phyloP scores from a whole-genome alignment of 2,797 vertebrate genomes.

The Acipenser oxyrinchus region DNA sequence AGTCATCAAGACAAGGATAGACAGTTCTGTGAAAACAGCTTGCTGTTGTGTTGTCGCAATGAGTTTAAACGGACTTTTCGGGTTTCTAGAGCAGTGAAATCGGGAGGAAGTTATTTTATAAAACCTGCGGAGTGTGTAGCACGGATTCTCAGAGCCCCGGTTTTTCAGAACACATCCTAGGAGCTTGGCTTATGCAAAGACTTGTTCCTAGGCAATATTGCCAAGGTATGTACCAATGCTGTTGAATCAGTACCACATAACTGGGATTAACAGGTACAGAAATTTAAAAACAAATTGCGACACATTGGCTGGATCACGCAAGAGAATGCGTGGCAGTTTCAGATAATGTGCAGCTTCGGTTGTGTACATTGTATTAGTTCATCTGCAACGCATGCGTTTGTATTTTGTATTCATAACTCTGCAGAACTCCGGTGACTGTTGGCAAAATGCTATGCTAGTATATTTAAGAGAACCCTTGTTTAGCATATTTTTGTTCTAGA shows the following conservation, averaged over 20 bases:
- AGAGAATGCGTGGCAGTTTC: no score
- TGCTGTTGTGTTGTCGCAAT: conserved; percentile 30
- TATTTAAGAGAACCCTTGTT: not conserved
- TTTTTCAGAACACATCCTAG: conserved; percentile 43
- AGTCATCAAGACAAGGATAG: no score
- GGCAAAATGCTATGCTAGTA: no score
- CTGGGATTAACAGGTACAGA: no score
- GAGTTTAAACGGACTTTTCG: conserved; percentile 36
- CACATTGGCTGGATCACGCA: no score
- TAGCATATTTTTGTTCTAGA: conserved; percentile 44
- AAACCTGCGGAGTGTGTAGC: conserved; percentile 13
- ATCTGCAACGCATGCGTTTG: no score
- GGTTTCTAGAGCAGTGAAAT: conserved; percentile 24
- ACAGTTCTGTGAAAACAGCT: not conserved
- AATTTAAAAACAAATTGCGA: no score
- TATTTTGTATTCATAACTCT: no score
- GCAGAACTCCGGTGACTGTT: no score
- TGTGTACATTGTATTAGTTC: no score
- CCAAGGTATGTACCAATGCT: conserved; percentile 54
- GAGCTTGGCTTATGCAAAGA: conserved; percentile 66
- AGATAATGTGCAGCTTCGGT: no score
- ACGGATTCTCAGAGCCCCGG: conserved; percentile 22
- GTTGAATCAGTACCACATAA: no score
- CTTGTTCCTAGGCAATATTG: conserved; percentile 70
- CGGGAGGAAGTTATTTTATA: conserved; percentile 25